phyloP scores from a whole-genome alignment of 1,140 invertebrate species.

The Aphaenogaster floridana region DNA sequence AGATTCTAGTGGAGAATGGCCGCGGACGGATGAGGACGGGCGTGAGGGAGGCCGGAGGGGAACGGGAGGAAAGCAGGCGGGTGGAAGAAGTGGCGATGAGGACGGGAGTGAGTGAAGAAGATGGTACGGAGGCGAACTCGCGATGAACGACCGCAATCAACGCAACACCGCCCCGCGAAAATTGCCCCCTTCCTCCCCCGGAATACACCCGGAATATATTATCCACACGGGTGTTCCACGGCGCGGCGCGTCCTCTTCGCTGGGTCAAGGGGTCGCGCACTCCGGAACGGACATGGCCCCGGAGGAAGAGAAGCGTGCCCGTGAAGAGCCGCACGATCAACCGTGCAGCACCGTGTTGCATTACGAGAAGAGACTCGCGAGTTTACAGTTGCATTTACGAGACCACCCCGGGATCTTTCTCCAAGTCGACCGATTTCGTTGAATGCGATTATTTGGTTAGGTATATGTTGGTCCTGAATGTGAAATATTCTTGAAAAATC shows the following conservation, averaged over 20 bases:
- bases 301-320: conserved; percentile 74
- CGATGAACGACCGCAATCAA: conserved; percentile 85
- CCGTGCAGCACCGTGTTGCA: conserved; percentile 28
- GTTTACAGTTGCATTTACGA: conserved; percentile 21
- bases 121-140: conserved; percentile 75
- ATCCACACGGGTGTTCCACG: conserved; percentile 79
- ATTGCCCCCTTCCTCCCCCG: conserved; percentile 71
- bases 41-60: conserved; percentile 27
- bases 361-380: conserved; percentile 45
- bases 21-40: neutral
- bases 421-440: neutral
- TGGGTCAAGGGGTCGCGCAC: conserved; percentile 75
- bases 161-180: conserved; percentile 83
- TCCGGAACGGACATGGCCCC: conserved; percentile 68
- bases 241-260: conserved; percentile 69
- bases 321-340: conserved; percentile 66
- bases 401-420: conserved; percentile 58
- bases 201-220: conserved; percentile 83
- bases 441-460: neutral
- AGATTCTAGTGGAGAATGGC: conserved; percentile 42
- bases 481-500: neutral
- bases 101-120: conserved; percentile 45
- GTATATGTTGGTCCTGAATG: neutral
- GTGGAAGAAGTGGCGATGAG: conserved; percentile 64
- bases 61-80: conserved; percentile 14